phyloP scores from a whole-genome alignment of 2,113 vertebrate species.

The Promerops cafer region DNA sequence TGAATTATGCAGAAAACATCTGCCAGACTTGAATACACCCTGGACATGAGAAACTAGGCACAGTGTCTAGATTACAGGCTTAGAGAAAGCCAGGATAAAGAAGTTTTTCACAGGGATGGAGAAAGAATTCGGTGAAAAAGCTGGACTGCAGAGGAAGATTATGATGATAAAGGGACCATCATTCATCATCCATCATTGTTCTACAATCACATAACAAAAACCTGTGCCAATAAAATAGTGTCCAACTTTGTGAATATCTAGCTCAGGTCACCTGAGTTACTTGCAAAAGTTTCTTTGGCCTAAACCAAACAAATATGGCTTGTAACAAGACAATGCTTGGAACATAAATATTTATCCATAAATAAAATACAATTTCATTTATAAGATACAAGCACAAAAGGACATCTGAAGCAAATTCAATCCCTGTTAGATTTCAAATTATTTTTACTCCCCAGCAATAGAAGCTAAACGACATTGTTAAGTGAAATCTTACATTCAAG shows the following conservation, averaged over 20 bases:
- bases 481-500: not conserved
- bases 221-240: not conserved
- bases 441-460: not conserved
- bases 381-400: not conserved
- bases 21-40: not conserved
- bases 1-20: not conserved
- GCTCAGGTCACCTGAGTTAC: not conserved
- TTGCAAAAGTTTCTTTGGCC: not conserved
- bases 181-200: not conserved
- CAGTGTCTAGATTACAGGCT: not conserved
- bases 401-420: not conserved
- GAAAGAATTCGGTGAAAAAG: not conserved
- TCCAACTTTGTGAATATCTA: not conserved
- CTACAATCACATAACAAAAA: not conserved
- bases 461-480: not conserved
- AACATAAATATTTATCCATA: not conserved
- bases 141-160: not conserved
- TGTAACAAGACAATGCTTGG: not conserved
- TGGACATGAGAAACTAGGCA: not conserved
- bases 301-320: not conserved
- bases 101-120: not conserved
- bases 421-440: not conserved
- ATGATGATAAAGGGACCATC: not conserved
- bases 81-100: not conserved
- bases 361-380: not conserved